Base-by-base conservation (phyloP, 2,888 invertebrate genomes). In the Ormyrus nitidulus region DNA sequence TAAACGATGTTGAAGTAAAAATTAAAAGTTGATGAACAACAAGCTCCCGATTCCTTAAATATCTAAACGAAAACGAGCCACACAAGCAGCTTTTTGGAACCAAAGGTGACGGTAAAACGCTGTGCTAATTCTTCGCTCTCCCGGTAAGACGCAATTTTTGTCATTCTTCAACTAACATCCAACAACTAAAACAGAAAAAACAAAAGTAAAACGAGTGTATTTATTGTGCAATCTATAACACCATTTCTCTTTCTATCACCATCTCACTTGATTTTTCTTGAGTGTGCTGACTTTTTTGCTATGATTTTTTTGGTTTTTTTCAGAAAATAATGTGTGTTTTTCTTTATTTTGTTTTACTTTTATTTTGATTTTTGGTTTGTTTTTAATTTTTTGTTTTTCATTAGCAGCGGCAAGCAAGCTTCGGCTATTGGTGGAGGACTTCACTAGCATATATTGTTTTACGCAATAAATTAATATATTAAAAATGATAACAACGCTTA, bases 21-120 rank as follows among this genome's bases (percentile, higher is more conserved):
- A 19, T 19, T 19, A 0, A 61, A 61, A 85, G 83, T 88, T 88
- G 89, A 88, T 88, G 86, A 88, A 87, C 87, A 86, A 86, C 83
- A 86, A 85, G 85, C 87, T 88, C 87, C 85, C 85, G 58, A 19
- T 19, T 19, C 19, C 1, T 19, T 71, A 51, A 51, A 54, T 69
- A 53, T 85, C 69, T 82, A 76, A 83, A 79, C 83, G 85, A 76
- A 80, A 83, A n/a, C 54, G n/a, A 62, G 69, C 71, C 66, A 73
- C 64, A 58, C 79, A 72, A 81, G 82, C 84, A 83, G 85, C 87
- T 86, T 89, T 88, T 86, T 85, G 84, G 86, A 85, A 86, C 84
- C 86, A 86, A 83, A 78, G 90, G 90, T 90, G 89, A 86, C 86
- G 89, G 90, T 89, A 87, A 85, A 81, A 85, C 83, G 84, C 86